A percentile compares a stretch with the other conserved stretches of the same genome.
These are phyloP conservation scores for Protonibea diacanthus DNA, from an alignment of 2,797 vertebrate species.

Conservation along the genomic window DNA sequence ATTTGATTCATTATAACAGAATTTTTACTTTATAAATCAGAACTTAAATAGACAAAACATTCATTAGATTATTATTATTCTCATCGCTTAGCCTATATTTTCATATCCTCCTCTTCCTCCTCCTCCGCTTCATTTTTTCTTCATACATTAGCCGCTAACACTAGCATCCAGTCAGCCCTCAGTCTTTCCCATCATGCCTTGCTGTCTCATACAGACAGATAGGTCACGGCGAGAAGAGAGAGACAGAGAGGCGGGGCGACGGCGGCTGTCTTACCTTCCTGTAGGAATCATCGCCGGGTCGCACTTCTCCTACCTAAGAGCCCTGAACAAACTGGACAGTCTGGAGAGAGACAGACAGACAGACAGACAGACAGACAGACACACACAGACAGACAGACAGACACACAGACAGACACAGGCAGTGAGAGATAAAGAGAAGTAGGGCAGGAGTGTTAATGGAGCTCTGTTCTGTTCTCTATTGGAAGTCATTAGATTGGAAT, in stretches of 20 bases:
- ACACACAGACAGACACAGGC: constrained; percentile 8
- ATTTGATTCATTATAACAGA: too few species aligned
- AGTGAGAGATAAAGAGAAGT: constrained; percentile 49
- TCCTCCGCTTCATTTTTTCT: neutral
- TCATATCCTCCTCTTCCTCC: too few species aligned
- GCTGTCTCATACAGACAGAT: neutral
- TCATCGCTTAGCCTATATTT: too few species aligned
- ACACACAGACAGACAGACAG: neutral
- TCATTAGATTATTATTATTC: too few species aligned
- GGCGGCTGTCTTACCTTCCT: constrained; percentile 89
- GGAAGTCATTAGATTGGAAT: constrained; percentile 70
- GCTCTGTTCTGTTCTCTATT: constrained; percentile 71
- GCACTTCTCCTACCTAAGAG: constrained; percentile 99
- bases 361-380: neutral
- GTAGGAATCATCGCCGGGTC: constrained; percentile 99
- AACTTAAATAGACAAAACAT: too few species aligned
- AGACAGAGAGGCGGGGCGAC: neutral
- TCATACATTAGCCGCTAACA: too few species aligned
- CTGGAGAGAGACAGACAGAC: constrained; percentile 56
- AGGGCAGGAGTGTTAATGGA: constrained; percentile 70
- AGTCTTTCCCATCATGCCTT: neutral
- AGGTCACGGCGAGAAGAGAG: neutral
- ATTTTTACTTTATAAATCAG: neutral
- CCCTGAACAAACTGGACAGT: constrained; percentile 99
- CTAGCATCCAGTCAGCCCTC: neutral